Conservation (phyloP, 2,888 invertebrate species). For the Pyrocoelia pectoralis region DNA sequence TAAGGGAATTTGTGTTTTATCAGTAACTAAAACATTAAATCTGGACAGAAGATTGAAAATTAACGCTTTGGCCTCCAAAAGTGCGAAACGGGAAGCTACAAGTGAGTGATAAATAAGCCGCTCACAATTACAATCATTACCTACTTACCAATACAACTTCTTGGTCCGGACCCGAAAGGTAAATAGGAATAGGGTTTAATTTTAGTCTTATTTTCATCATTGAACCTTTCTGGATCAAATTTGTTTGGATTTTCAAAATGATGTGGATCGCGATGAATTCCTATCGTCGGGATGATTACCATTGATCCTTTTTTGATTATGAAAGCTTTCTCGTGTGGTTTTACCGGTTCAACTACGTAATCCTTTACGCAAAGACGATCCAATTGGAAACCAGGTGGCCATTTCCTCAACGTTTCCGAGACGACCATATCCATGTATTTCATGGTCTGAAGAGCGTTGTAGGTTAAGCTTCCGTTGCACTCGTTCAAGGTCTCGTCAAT, state of each 20-base stretch:
- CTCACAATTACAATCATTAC: too few relatives aligned
- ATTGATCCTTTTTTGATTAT: slow-evolving; percentile 59
- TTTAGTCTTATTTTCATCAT: too few relatives aligned
- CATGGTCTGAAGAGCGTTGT: too few relatives aligned
- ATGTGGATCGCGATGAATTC: slow-evolving; percentile 64
- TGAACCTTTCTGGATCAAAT: too few relatives aligned
- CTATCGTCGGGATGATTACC: slow-evolving; percentile 61
- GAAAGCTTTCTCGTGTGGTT: slow-evolving; percentile 39
- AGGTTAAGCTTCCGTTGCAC: too few relatives aligned
- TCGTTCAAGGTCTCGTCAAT: too few relatives aligned
- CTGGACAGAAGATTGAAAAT: slow-evolving; percentile 51
- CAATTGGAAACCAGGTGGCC: too few relatives aligned
- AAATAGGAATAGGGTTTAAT: too few relatives aligned
- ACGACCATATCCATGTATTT: too few relatives aligned
- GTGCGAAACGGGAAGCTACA: slow-evolving; percentile 53
- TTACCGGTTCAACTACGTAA: slow-evolving; percentile 59
- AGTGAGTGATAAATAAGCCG: too few relatives aligned
- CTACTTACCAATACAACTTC: slow-evolving; percentile 54
- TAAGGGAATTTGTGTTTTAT: slow-evolving; percentile 39
- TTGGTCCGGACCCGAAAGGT: slow-evolving; percentile 60
- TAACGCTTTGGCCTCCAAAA: slow-evolving; percentile 57
- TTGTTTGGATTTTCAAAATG: slow-evolving; percentile 64
- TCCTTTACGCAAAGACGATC: slow-evolving; percentile 63
- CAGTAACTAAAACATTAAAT: slow-evolving; percentile 47
- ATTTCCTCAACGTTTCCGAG: too few relatives aligned